phyloP scores from a whole-genome alignment of 1,140 invertebrate genomes.

The Cecropterus lyciades region DNA sequence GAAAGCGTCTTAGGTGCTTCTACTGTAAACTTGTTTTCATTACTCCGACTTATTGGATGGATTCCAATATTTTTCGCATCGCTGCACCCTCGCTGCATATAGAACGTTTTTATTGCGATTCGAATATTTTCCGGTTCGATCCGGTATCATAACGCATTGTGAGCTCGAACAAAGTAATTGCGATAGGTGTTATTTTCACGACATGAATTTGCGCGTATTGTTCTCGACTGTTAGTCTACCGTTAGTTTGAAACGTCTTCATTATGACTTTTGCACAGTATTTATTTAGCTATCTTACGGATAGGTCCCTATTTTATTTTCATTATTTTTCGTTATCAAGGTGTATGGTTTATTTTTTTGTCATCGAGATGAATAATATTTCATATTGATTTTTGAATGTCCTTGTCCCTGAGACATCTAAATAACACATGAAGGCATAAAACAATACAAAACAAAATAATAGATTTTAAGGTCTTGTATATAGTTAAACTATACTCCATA shows the following conservation, averaged over 20 bases:
- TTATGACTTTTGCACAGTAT: neutral
- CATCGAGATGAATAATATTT: too few species aligned
- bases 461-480: too few species aligned
- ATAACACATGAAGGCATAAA: too few species aligned
- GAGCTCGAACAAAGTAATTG: slow-evolving; percentile 29
- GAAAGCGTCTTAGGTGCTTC: slow-evolving; percentile 70
- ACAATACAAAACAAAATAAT: too few species aligned
- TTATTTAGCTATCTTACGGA: too few species aligned
- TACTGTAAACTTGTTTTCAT: slow-evolving; percentile 77
- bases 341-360: too few species aligned
- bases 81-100: slow-evolving; percentile 63
- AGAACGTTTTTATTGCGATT: slow-evolving; percentile 60
- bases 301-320: too few species aligned
- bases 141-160: slow-evolving; percentile 45
- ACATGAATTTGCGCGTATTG: slow-evolving; percentile 17
- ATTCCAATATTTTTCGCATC: slow-evolving; percentile 75
- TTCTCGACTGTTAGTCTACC: neutral
- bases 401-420: too few species aligned
- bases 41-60: slow-evolving; percentile 72
- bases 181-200: slow-evolving; percentile 29
- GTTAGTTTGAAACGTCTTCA: neutral
- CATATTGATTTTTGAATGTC: too few species aligned
- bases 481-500: too few species aligned
- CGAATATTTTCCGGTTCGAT: slow-evolving; percentile 56
- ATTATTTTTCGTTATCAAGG: too few species aligned